Base-by-base conservation (phyloP, 2,888 invertebrate genomes). In the Plebejus anna region DNA sequence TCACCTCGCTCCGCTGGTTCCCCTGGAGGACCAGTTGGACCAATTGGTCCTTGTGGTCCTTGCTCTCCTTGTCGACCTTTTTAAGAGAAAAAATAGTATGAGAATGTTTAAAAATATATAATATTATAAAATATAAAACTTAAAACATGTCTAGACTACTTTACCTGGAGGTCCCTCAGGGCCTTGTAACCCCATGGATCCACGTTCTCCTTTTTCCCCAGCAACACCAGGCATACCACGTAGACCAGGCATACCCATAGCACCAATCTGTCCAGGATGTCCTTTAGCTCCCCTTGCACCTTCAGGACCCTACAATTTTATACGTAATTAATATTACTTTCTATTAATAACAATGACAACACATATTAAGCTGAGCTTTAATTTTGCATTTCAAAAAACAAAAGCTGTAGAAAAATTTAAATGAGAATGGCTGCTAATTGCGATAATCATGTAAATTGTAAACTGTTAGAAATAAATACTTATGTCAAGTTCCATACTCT, bases 1-100 rank as follows among this genome's bases (percentile, higher is more conserved):
- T 97, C 97, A 32, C 97, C 97, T 83, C 97, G 92, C 87, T 97
- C 97, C 0, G 96, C 97, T 72, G 96, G 96, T 87, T 97, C 97
- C 22, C 97, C 97, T 0, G 97, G 96, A 1, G 96, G 96, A 1
- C 97, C 97, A 0, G 95, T 92, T 0, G 96, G 96, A 4, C 97
- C 97, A 36, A 96, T 88, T 22, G 95, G 94, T n/a, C 97, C 97
- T 85, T 96, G 96, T 0, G 95, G 95, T 0, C 97, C 97, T 84
- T 97, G 95, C 83, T 97, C 97, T 79, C 97, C 97, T 86, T 95
- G 95, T 78, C 95, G 94, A 76, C 96, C 96, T 93, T 9, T 73
- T 73, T 5, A 5, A 28, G 32, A 1, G 11, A 28, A 51, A 42
- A 47, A 3, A 13, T 11, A 11, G 11, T 51, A 28, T 7, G 0